Percentiles rank a stretch among this genome's conserved stretches.
Conservation (phyloP, 1,140 invertebrate species). For the Phortica variegata region DNA sequence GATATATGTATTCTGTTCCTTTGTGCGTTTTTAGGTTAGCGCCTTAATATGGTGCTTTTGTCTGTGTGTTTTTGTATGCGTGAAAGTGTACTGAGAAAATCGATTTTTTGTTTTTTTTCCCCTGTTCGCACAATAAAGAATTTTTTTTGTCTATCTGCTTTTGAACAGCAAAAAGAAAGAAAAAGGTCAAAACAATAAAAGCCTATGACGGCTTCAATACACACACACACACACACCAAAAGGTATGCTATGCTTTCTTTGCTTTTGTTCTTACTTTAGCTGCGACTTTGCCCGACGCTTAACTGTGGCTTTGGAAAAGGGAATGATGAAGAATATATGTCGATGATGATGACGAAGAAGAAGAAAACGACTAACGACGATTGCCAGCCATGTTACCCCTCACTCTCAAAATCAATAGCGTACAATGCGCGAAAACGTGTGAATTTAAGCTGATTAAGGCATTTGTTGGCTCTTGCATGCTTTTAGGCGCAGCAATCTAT, state of each 20-base stretch:
- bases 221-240: constrained; percentile 32
- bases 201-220: constrained; percentile 38
- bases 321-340: too few species aligned
- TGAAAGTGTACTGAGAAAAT: constrained; percentile 26
- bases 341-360: too few species aligned
- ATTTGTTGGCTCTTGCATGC: constrained; percentile 30
- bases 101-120: constrained; percentile 35
- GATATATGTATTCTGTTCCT: too few species aligned
- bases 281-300: not conserved
- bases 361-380: constrained; percentile 14
- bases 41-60: constrained; percentile 15
- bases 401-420: constrained; percentile 51
- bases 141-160: too few species aligned
- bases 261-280: constrained; percentile 48
- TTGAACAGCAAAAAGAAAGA: constrained; percentile 10
- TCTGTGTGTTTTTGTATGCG: constrained; percentile 4
- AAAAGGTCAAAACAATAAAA: constrained; percentile 55
- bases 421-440: constrained; percentile 52
- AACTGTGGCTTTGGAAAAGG: not conserved
- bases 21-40: too few species aligned
- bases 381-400: constrained; percentile 1
- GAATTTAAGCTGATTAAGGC: constrained; percentile 56
- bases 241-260: not conserved
- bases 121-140: constrained; percentile 25
- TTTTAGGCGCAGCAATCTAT: constrained; percentile 12